phyloP scores from a whole-genome alignment of 2,113 vertebrate species.

The Pterocles gutturalis region DNA sequence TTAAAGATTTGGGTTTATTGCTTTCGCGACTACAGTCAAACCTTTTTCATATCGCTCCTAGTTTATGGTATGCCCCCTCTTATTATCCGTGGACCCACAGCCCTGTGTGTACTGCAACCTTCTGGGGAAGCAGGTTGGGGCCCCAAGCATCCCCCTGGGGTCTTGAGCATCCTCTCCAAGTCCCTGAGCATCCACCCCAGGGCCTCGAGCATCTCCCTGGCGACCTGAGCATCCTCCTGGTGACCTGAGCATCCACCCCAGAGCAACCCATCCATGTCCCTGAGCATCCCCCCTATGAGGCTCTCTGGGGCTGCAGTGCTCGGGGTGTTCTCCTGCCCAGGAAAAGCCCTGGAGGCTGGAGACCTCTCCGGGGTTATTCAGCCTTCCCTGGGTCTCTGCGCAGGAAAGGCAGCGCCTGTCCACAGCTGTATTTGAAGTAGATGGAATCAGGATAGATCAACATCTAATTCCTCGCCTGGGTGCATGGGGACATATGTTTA shows the following conservation, averaged over 20 bases:
- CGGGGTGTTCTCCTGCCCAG: neutral
- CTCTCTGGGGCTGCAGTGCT: neutral
- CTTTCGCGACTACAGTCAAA: neutral
- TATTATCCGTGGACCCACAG: rapidly evolving
- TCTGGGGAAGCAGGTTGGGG: neutral
- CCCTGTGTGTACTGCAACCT: neutral
- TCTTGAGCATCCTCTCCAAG: neutral
- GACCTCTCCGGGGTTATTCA: neutral
- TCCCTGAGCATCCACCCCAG: neutral
- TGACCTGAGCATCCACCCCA: neutral
- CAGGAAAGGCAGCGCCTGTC: neutral
- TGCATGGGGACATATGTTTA: conserved; percentile 60
- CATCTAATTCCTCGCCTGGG: conserved; percentile 11
- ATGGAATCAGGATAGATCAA: neutral
- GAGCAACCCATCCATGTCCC: too few species aligned
- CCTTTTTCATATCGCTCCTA: neutral
- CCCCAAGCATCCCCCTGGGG: neutral
- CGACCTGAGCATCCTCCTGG: neutral
- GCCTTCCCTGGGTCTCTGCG: rapidly evolving
- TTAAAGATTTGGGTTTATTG: conserved; percentile 38
- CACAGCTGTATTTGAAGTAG: neutral
- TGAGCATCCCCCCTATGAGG: neutral
- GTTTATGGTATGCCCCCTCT: neutral
- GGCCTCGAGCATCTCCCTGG: neutral
- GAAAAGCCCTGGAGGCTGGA: neutral